These are phyloP conservation scores for Cryptocheilus praepositus DNA, from an alignment of 2,888 invertebrate genomes.

Conservation along the genomic window DNA sequence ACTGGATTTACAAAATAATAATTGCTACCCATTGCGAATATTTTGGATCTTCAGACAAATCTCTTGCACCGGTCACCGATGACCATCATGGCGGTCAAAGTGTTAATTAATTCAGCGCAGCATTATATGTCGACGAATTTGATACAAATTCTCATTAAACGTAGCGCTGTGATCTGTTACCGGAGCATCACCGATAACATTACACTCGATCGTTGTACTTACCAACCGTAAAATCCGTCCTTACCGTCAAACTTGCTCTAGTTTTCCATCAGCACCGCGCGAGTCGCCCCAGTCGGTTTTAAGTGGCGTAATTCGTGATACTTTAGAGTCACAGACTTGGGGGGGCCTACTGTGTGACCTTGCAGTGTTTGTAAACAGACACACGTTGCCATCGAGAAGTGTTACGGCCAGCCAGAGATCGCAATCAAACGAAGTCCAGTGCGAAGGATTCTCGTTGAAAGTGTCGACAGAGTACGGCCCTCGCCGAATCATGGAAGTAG, in stretches of 20 bases:
- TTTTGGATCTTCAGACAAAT: no score
- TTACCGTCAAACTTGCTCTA: no score
- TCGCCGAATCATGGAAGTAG: constrained; percentile 61
- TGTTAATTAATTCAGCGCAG: no score
- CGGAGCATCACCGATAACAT: not conserved
- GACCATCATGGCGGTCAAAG: no score
- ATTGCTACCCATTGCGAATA: no score
- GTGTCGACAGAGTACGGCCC: constrained; percentile 8
- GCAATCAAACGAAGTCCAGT: constrained; percentile 24
- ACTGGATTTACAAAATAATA: no score
- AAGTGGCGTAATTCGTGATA: constrained; percentile 51
- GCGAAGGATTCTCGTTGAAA: constrained; percentile 16
- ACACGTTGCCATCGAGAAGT: constrained; percentile 76
- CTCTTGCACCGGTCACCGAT: no score
- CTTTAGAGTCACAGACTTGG: constrained; percentile 44
- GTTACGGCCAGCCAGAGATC: constrained; percentile 38
- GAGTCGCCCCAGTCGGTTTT: constrained; percentile 23
- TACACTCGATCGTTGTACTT: no score
- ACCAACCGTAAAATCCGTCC: not conserved
- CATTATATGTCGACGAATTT: no score
- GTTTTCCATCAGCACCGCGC: no score
- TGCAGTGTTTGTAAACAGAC: constrained; percentile 87
- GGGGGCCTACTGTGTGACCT: constrained; percentile 79
- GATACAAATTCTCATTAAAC: no score
- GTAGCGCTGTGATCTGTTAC: no score